These are phyloP conservation scores for Gila orcuttii DNA, from an alignment of 2,113 vertebrate genomes.

Conservation along the genomic window DNA sequence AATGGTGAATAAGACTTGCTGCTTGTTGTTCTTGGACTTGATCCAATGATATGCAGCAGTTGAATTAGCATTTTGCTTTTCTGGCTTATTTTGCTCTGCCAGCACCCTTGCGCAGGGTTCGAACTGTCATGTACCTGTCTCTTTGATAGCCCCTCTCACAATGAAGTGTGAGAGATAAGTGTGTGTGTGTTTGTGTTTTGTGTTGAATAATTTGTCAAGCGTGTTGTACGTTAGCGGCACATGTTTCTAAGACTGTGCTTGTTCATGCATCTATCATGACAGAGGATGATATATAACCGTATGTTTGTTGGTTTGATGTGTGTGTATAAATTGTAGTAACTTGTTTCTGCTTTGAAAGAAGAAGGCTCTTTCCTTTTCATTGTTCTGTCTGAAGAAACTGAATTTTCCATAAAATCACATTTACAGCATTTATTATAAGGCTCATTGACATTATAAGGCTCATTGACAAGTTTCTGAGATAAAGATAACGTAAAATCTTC, in stretches of 20 bases:
- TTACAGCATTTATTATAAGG: neutral
- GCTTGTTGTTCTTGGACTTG: conserved; percentile 44
- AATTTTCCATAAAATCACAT: neutral
- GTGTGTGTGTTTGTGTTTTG: conserved; percentile 25
- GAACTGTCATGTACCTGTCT: conserved; percentile 42
- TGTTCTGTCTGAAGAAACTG: neutral
- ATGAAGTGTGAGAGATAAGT: conserved; percentile 18
- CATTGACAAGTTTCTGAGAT: neutral
- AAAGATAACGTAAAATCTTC: neutral
- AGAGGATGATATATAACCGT: conserved; percentile 13
- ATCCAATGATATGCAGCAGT: conserved; percentile 47
- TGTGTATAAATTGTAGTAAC: neutral
- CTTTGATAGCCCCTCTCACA: conserved; percentile 26
- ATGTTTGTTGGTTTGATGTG: conserved; percentile 9
- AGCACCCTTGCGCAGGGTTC: conserved; percentile 34
- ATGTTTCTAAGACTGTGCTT: neutral
- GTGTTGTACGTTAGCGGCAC: conserved; percentile 1
- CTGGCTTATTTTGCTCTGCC: conserved; percentile 48
- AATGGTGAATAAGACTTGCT: conserved; percentile 26
- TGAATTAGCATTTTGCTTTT: conserved; percentile 56
- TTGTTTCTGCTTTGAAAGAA: neutral
- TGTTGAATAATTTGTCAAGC: conserved; percentile 33
- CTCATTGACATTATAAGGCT: neutral
- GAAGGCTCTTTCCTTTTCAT: neutral
- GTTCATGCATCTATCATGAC: neutral